Percentiles rank a stretch among this genome's conserved stretches.
phyloP scores from a whole-genome alignment of 1,140 invertebrate genomes.

The Antheraea pernyi region DNA sequence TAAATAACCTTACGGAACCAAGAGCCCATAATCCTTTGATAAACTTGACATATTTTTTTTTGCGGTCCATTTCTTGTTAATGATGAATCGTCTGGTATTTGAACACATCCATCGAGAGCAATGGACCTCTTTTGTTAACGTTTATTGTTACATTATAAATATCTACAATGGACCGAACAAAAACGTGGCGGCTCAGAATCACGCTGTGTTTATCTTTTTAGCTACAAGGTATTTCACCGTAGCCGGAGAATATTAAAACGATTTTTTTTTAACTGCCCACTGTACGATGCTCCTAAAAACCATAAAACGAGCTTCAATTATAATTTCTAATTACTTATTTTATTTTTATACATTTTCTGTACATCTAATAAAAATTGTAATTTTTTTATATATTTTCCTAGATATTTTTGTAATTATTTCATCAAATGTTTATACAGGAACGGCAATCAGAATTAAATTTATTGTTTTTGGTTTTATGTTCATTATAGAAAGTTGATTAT shows the following conservation, averaged over 20 bases:
- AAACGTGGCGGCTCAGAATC: background rate
- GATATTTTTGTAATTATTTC: no score
- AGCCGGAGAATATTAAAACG: background rate
- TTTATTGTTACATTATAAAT: conserved; percentile 23
- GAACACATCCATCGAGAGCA: conserved; percentile 48
- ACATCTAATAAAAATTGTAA: no score
- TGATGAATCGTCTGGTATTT: conserved; percentile 57
- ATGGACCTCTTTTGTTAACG: conserved; percentile 30
- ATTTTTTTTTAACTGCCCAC: no score
- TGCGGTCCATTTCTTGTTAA: conserved; percentile 54
- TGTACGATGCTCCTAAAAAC: no score
- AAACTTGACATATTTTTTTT: conserved; percentile 35
- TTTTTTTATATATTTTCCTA: no score
- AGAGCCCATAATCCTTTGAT: background rate
- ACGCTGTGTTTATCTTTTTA: conserved; percentile 1
- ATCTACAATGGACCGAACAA: background rate
- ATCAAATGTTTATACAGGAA: no score
- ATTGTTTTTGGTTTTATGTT: no score
- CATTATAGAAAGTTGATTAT: no score
- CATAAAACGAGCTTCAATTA: no score
- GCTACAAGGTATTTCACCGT: background rate
- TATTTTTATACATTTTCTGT: no score
- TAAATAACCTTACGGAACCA: background rate
- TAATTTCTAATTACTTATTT: no score
- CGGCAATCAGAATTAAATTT: no score